Evolutionary conservation across 2,888 invertebrate genomes (phyloP).

Genomic region (Diloba caeruleocephala): DNA sequence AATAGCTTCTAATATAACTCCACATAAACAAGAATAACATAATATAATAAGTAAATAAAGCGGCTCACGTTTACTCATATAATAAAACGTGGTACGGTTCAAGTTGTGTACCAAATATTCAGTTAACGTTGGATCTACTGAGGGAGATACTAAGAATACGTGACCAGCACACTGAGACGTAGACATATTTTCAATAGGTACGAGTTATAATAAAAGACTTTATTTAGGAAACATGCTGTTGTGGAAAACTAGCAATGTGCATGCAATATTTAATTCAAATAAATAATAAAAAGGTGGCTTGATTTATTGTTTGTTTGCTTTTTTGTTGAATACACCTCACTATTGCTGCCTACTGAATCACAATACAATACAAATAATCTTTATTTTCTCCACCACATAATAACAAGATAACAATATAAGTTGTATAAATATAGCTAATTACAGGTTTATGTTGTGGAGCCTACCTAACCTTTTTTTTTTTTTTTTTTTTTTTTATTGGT

Average conservation of each 20-base stretch:
- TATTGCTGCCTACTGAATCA: too few relatives aligned
- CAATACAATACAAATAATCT: too few relatives aligned
- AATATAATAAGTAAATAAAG: constrained; percentile 71
- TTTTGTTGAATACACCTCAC: too few relatives aligned
- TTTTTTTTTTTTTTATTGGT: too few relatives aligned
- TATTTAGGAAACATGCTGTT: constrained; percentile 47
- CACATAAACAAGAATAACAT: constrained; percentile 53
- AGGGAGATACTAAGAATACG: constrained; percentile 69
- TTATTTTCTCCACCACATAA: too few relatives aligned
- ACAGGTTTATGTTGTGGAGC: too few relatives aligned
- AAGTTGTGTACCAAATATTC: constrained; percentile 78
- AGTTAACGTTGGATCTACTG: constrained; percentile 71
- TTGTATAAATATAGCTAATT: too few relatives aligned
- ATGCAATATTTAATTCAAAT: not conserved
- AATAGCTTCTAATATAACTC: constrained; percentile 45
- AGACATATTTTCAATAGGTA: constrained; percentile 63
- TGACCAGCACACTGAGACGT: constrained; percentile 65
- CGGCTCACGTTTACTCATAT: constrained; percentile 69
- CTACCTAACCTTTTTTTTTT: too few relatives aligned
- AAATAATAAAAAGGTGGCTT: not conserved
- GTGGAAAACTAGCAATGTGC: not conserved
- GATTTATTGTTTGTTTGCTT: too few relatives aligned
- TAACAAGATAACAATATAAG: too few relatives aligned
- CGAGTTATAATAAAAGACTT: constrained; percentile 57
- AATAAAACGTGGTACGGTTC: constrained; percentile 75